These are phyloP conservation scores for Drosophila pseudotakahashii DNA, from an alignment of 2,888 invertebrate genomes.

Conservation along the genomic window DNA sequence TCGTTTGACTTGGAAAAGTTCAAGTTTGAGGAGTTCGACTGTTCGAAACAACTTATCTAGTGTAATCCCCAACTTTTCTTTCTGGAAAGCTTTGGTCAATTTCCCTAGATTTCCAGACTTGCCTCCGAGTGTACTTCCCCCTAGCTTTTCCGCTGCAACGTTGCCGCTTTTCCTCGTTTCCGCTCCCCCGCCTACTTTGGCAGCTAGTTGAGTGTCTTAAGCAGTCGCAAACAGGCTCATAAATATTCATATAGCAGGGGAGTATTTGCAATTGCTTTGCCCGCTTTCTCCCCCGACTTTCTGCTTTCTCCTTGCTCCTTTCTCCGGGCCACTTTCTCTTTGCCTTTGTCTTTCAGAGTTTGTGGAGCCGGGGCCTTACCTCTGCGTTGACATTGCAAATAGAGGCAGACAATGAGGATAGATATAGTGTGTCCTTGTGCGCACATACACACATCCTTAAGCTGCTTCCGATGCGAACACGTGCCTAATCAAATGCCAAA, in stretches of 20 bases:
- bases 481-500: conserved; percentile 76
- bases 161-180: conserved; percentile 1
- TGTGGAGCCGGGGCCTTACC: conserved; percentile 12
- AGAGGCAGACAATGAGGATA: conserved; percentile 45
- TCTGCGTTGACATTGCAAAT: conserved; percentile 69
- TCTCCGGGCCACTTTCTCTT: conserved; percentile 18
- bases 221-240: conserved; percentile 62
- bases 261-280: conserved; percentile 72
- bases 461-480: conserved; percentile 51
- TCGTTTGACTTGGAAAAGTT: conserved; percentile 5
- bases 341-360: conserved; percentile 21
- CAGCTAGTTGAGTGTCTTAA: conserved; percentile 62
- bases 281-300: conserved; percentile 6
- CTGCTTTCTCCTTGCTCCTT: background rate
- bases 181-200: background rate
- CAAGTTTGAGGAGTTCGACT: no score
- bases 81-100: background rate
- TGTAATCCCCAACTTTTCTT: background rate
- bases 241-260: conserved; percentile 68
- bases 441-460: conserved; percentile 18
- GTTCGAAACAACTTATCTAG: background rate
- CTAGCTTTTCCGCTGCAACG: conserved; percentile 25
- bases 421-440: conserved; percentile 27
- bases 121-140: conserved; percentile 17
- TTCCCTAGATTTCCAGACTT: background rate